Evolutionary conservation across 2,797 vertebrate species (phyloP).

Genomic region (Scolopax rusticola): DNA sequence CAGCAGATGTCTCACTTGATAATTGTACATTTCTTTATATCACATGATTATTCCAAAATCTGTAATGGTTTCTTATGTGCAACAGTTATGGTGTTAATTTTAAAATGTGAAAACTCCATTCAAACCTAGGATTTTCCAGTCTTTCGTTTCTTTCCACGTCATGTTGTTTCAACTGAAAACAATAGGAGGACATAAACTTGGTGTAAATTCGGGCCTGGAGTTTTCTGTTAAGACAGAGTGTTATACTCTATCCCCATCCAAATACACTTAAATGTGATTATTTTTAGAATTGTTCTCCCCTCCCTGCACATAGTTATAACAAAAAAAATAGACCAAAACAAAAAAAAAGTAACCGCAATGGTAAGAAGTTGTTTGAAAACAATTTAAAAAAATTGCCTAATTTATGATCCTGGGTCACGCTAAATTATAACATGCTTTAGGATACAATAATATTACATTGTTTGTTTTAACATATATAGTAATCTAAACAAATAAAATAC

Average conservation of each 20-base stretch:
- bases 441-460: neutral
- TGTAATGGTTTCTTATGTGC: neutral
- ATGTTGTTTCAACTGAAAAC: neutral
- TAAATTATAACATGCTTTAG: neutral
- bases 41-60: neutral
- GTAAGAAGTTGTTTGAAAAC: neutral
- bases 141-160: neutral
- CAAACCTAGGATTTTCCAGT: neutral
- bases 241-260: neutral
- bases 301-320: neutral
- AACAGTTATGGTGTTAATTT: neutral
- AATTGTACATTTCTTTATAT: neutral
- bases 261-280: neutral
- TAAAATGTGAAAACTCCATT: neutral
- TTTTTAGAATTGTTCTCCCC: neutral
- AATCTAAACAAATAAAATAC: slow-evolving; percentile 14
- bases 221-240: neutral
- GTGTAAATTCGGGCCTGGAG: neutral
- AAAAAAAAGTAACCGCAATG: neutral
- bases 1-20: neutral
- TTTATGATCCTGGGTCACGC: neutral
- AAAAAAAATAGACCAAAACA: neutral
- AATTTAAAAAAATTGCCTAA: neutral
- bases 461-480: neutral
- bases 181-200: neutral